Evolutionary conservation across 2,797 vertebrate species (phyloP).

Genomic region (Chelon auratus): DNA sequence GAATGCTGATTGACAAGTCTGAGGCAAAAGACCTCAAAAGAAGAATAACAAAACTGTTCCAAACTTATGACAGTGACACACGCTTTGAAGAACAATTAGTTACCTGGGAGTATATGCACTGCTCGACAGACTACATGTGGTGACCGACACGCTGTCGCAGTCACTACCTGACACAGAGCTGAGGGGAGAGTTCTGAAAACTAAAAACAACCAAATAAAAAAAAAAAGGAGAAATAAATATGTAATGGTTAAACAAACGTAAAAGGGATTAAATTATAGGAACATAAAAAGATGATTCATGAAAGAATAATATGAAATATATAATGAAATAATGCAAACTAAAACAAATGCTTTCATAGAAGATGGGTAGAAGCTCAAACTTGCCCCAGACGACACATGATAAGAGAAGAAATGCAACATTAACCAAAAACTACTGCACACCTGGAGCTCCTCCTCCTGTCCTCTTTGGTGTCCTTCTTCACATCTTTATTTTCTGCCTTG

Average conservation of each 20-base stretch:
- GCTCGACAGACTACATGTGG: constrained; percentile 95
- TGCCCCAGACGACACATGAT: not conserved
- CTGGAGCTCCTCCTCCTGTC: constrained; percentile 75
- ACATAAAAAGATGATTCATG: constrained; percentile 19
- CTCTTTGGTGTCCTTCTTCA: constrained; percentile 74
- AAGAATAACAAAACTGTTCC: constrained; percentile 4
- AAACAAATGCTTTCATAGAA: constrained; percentile 1
- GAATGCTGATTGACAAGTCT: not conserved
- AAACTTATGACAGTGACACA: constrained; percentile 31
- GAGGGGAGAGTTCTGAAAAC: constrained; percentile 91
- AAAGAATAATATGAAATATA: constrained; percentile 21
- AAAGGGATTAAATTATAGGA: not conserved
- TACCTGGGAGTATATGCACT: constrained; percentile 93
- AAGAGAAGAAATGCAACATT: not conserved
- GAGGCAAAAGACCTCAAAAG: not conserved
- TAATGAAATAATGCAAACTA: constrained; percentile 43
- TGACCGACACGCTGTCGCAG: constrained; percentile 94
- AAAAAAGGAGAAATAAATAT: constrained; percentile 50
- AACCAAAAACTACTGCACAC: constrained; percentile 45
- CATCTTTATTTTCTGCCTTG: constrained; percentile 66
- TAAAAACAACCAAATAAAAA: constrained; percentile 80
- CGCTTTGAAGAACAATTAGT: constrained; percentile 54
- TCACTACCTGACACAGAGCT: constrained; percentile 94
- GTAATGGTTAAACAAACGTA: constrained; percentile 22
- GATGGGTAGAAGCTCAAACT: not conserved